Conservation (phyloP, 2,888 invertebrate genomes). For the Mystacides longicornis region DNA sequence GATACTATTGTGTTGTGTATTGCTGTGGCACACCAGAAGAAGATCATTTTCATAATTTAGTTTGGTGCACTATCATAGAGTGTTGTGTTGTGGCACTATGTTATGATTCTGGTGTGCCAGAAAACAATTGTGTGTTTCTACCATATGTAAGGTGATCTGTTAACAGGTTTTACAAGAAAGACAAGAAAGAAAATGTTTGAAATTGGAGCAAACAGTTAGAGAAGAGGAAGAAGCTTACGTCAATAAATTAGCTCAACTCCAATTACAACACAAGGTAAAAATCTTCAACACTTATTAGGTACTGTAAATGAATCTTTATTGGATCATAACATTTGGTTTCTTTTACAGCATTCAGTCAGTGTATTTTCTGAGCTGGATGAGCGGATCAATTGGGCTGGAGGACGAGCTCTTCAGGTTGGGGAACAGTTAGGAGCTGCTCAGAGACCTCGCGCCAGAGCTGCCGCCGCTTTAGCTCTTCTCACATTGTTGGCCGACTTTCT, state of each 20-base stretch:
- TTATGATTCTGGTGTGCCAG: not conserved
- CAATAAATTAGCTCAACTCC: conserved; percentile 70
- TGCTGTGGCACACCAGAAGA: no score
- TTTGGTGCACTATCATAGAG: no score
- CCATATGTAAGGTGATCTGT: no score
- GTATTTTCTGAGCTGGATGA: conserved; percentile 90
- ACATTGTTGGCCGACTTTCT: conserved; percentile 89
- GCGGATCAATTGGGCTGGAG: conserved; percentile 93
- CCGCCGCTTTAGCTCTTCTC: conserved; percentile 90
- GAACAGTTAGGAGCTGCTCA: conserved; percentile 97
- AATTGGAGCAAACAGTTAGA: conserved; percentile 69
- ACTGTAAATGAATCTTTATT: not conserved
- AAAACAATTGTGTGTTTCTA: not conserved
- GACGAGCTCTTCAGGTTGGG: conserved; percentile 96
- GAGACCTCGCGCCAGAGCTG: conserved; percentile 87
- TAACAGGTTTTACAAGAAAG: conserved; percentile 70
- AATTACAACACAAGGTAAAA: conserved; percentile 74
- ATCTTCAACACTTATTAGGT: conserved; percentile 8
- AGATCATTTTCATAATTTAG: no score
- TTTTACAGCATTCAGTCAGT: conserved; percentile 62
- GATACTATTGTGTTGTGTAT: no score
- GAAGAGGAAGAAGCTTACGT: conserved; percentile 84
- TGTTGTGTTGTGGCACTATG: not conserved
- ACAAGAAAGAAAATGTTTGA: conserved; percentile 78
- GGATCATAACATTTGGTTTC: not conserved